These are phyloP conservation scores for Ethmia dodecea DNA, from an alignment of 2,888 invertebrate genomes.

Conservation along the genomic window DNA sequence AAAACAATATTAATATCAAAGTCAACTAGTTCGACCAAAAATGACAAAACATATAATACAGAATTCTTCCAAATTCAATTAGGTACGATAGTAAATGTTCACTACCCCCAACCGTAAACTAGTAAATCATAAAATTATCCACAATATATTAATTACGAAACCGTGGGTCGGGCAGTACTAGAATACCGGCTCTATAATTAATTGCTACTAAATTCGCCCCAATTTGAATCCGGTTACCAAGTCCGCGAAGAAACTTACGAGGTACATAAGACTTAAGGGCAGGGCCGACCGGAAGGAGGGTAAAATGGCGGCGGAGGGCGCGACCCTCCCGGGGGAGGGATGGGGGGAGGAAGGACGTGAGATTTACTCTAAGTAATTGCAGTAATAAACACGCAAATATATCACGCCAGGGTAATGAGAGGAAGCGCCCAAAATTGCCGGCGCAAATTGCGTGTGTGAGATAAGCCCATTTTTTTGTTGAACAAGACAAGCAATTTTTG, in stretches of 20 bases:
- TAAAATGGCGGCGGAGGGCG: conserved; percentile 70
- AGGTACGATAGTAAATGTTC: no score
- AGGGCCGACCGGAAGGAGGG: conserved; percentile 73
- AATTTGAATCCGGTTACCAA: conserved; percentile 76
- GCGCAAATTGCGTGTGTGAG: conserved; percentile 77
- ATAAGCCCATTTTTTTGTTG: conserved; percentile 64
- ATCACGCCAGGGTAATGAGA: conserved; percentile 76
- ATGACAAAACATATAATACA: no score
- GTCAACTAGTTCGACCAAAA: no score
- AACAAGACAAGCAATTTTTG: conserved; percentile 32
- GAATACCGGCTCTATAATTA: conserved; percentile 70
- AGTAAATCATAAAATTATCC: conserved; percentile 52
- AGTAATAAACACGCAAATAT: conserved; percentile 79
- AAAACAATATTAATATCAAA: no score
- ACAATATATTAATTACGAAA: conserved; percentile 64
- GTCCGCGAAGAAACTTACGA: conserved; percentile 76
- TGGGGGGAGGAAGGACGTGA: conserved; percentile 74
- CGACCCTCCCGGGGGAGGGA: conserved; percentile 55
- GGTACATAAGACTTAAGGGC: conserved; percentile 78
- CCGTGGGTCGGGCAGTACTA: conserved; percentile 44
- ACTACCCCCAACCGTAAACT: conserved; percentile 27
- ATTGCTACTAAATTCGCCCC: conserved; percentile 78
- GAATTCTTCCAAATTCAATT: neutral
- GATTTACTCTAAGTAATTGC: conserved; percentile 80
- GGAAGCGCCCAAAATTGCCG: conserved; percentile 73